These are phyloP conservation scores for Spilarctia lutea DNA, from an alignment of 2,888 invertebrate genomes.

Conservation along the genomic window DNA sequence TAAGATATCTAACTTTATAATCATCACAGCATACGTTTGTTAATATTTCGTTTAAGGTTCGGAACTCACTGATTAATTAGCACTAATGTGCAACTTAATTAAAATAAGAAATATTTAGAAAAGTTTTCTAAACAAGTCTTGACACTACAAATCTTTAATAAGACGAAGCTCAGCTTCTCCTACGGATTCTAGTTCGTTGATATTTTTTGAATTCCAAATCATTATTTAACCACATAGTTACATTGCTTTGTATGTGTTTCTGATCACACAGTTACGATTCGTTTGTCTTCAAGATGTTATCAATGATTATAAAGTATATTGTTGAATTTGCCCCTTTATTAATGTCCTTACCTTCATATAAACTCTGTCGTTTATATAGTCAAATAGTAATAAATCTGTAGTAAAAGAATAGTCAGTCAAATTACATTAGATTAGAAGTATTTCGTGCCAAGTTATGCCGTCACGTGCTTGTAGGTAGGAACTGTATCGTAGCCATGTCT, in stretches of 20 bases:
- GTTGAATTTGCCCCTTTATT: background rate
- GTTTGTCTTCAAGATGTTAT: background rate
- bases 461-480: slow-evolving; percentile 1
- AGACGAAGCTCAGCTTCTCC: background rate
- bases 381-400: background rate
- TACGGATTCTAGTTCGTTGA: background rate
- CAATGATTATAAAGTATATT: background rate
- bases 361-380: background rate
- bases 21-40: slow-evolving; percentile 66
- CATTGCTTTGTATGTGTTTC: background rate
- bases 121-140: background rate
- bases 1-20: slow-evolving; percentile 70
- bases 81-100: background rate
- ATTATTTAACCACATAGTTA: background rate
- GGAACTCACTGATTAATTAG: slow-evolving; percentile 23
- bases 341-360: background rate
- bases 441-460: background rate
- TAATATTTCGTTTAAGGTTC: slow-evolving; percentile 58
- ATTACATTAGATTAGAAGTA: background rate
- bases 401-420: background rate
- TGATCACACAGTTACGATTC: background rate
- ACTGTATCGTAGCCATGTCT: background rate
- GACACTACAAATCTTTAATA: background rate
- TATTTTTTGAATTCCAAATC: background rate
- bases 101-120: background rate